These are phyloP conservation scores for Miltochrista miniata DNA, from an alignment of 2,888 invertebrate genomes.

Conservation along the genomic window DNA sequence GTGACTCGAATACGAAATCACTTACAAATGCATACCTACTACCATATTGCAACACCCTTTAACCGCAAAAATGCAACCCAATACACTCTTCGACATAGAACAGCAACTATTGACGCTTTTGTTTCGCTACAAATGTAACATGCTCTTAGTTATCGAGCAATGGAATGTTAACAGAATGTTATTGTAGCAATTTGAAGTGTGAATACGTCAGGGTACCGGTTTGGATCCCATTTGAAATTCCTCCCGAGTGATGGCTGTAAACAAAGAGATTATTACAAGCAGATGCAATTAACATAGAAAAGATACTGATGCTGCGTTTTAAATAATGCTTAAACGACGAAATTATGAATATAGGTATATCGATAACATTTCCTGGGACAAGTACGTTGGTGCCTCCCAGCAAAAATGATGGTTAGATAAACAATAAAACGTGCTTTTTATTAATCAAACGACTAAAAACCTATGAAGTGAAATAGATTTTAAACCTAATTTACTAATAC, in stretches of 20 bases:
- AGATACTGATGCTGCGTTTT: slow-evolving; percentile 8
- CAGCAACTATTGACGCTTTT: slow-evolving; percentile 3
- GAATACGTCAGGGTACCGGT: slow-evolving; percentile 25
- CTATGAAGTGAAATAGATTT: too few species aligned
- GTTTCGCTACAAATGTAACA: background rate
- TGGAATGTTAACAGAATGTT: background rate
- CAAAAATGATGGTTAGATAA: too few species aligned
- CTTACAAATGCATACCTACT: slow-evolving; percentile 49
- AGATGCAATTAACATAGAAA: slow-evolving; percentile 45
- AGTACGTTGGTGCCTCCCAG: too few species aligned
- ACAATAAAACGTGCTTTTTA: too few species aligned
- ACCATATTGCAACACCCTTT: slow-evolving; percentile 30
- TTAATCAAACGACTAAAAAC: too few species aligned
- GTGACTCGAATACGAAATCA: slow-evolving; percentile 59
- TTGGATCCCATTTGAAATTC: slow-evolving; percentile 44
- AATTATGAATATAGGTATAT: too few species aligned
- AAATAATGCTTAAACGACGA: too few species aligned
- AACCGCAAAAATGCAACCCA: slow-evolving; percentile 26
- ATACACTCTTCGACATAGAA: slow-evolving; percentile 11
- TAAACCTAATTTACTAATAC: too few species aligned
- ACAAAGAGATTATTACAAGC: slow-evolving; percentile 48
- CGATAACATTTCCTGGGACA: too few species aligned
- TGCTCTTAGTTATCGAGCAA: slow-evolving; percentile 1
- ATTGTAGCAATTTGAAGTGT: background rate
- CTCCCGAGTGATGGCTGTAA: slow-evolving; percentile 47